A percentile compares a stretch with the other conserved stretches of the same genome.
Evolutionary conservation across 2,113 vertebrate species (phyloP).

Genomic region (Cebus imitator): DNA sequence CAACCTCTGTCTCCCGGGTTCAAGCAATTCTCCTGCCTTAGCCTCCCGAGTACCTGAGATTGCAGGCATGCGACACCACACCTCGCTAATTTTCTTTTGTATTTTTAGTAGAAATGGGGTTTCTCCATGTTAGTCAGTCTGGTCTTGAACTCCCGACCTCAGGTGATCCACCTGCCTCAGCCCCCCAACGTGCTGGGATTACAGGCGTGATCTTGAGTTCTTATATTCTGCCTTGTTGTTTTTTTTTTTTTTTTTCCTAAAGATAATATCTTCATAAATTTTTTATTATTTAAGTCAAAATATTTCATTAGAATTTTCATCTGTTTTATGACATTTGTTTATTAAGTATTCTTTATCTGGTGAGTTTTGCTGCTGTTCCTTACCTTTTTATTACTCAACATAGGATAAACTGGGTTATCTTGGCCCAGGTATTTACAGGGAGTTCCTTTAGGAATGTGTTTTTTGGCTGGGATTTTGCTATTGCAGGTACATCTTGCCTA

Average conservation of each 20-base stretch:
- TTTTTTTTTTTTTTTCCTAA: neutral
- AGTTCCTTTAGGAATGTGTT: neutral
- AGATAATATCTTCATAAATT: neutral
- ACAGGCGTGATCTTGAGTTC: neutral
- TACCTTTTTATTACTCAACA: neutral
- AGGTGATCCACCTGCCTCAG: no score
- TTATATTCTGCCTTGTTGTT: neutral
- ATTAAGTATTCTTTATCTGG: neutral
- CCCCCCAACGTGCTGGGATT: no score
- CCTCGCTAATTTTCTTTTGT: no score
- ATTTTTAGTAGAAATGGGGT: no score
- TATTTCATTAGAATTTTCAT: slow-evolving; percentile 2
- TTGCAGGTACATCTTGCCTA: neutral
- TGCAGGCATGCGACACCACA: no score
- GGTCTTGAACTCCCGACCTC: no score
- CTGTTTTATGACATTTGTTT: neutral
- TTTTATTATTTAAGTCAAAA: neutral
- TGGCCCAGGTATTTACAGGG: neutral
- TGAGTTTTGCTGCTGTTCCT: neutral
- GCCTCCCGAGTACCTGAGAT: no score
- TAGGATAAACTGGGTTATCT: neutral
- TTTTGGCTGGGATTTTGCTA: neutral
- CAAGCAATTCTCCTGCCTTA: no score
- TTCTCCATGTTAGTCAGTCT: no score
- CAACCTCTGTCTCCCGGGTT: no score